Conservation (phyloP, 92 coral and sea anemone genomes). For the Porites cylindrica region DNA sequence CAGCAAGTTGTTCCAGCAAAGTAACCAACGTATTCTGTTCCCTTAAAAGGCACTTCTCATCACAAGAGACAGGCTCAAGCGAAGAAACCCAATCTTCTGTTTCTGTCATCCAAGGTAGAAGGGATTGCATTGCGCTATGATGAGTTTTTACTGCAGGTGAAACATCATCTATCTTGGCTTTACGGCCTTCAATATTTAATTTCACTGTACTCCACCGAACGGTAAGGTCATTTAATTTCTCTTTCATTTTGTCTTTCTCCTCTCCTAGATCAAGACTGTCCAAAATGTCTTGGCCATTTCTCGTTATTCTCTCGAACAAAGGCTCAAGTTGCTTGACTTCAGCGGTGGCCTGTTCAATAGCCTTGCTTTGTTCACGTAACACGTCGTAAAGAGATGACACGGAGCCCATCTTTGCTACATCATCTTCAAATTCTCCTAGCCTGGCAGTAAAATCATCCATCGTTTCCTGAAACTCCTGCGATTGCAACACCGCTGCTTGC, state of each 20-base stretch:
- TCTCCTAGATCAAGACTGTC: conserved; percentile 85
- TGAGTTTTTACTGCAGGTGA: conserved; percentile 82
- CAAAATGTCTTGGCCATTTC: conserved; percentile 77
- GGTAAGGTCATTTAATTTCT: conserved; percentile 77
- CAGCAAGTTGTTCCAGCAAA: conserved; percentile 64
- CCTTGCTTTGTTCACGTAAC: conserved; percentile 85
- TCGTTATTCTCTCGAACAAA: conserved; percentile 78
- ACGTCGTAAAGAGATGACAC: conserved; percentile 86
- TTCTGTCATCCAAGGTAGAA: conserved; percentile 85
- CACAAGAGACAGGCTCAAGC: conserved; percentile 86
- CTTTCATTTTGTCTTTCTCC: conserved; percentile 78
- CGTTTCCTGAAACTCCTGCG: conserved; percentile 93
- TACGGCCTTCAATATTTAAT: conserved; percentile 73
- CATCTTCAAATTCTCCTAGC: conserved; percentile 83
- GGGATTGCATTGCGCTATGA: conserved; percentile 69
- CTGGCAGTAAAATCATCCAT: conserved; percentile 83
- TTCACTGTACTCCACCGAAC: conserved; percentile 82
- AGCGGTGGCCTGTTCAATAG: conserved; percentile 73
- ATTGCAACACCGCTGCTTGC: conserved; percentile 84
- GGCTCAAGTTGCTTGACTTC: conserved; percentile 94
- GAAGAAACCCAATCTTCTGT: conserved; percentile 85
- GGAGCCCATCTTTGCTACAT: conserved; percentile 71
- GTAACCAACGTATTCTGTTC: conserved; percentile 75
- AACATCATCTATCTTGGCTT: conserved; percentile 80
- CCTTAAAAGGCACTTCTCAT: conserved; percentile 82